Base-by-base conservation (phyloP, 2,888 invertebrate genomes). In the Dryococelus australis region DNA sequence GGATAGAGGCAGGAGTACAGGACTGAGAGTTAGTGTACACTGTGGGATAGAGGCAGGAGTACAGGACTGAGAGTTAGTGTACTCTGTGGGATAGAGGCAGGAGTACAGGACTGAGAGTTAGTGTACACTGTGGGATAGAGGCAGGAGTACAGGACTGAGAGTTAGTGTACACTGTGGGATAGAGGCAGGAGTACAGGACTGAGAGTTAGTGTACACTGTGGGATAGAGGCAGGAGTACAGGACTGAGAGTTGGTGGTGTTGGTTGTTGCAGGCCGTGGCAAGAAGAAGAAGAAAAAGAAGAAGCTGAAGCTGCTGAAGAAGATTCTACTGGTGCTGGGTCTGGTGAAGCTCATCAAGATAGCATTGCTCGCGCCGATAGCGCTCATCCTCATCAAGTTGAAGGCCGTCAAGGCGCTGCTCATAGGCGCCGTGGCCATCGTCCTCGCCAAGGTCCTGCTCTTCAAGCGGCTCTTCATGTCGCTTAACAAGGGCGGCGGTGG, bases 311-410 rank as follows among this genome's bases (percentile, higher is more conserved):
- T 94, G 89, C 94, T 94, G 93, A 93, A 94, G 90, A 94, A 95
- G 93, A 93, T 94, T 93, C 93, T 93, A 94, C 94, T 94, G 0
- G 93, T 94, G 93, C 93, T 94, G 93, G 94, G 94, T 26, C 93
- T 95, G 93, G 94, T 95, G 94, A 93, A 95, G 92, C 94, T 95
- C 91, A 94, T 94, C 84, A 89, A 89, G 43, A 93, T 95, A 93
- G 94, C 94, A 93, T 93, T 95, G 92, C 94, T 95, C 91, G 94
- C 94, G 83, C 94, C 94, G 91, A 93, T 94, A 93, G 94, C 94
- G 0, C 92, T 95, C 89, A 93, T 95, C 93, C 90, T 95, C 87
- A 93, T 95, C 2, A 95, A 95, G 92, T 94, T 94, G 90, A 93
- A 90, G 88, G 90, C 90, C 9, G 87, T 91, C 86, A 91, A 90